phyloP scores from a whole-genome alignment of 2,888 invertebrate species.

The Andrena marginata region DNA sequence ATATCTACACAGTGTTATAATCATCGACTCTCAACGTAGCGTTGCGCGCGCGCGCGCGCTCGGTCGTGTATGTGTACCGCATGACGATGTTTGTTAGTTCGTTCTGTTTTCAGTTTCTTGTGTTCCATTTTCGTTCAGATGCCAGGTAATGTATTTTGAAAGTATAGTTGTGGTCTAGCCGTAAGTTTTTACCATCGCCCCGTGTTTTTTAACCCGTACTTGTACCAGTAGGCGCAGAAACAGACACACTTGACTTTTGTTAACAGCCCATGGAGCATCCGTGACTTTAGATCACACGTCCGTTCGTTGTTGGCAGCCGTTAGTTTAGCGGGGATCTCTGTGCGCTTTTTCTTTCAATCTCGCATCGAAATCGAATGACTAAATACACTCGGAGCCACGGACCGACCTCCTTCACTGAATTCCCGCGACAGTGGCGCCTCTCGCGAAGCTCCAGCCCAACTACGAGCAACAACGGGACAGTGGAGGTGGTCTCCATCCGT shows the following conservation, averaged over 20 bases:
- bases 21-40: constrained; percentile 17
- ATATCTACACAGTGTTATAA: neutral
- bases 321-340: constrained; percentile 24
- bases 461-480: too few species aligned
- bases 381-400: neutral
- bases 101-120: constrained; percentile 37
- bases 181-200: constrained; percentile 69
- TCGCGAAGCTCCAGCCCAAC: neutral
- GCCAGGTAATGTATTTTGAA: constrained; percentile 79
- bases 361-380: constrained; percentile 46
- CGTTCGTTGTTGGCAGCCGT: constrained; percentile 22
- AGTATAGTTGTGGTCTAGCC: constrained; percentile 74
- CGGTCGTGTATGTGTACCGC: constrained; percentile 46
- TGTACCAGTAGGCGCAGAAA: constrained; percentile 54
- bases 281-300: constrained; percentile 24
- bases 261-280: constrained; percentile 38
- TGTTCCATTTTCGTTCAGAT: constrained; percentile 39
- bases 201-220: constrained; percentile 51
- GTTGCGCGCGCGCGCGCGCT: constrained; percentile 39
- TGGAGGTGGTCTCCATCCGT: neutral
- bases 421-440: neutral
- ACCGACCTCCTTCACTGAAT: neutral
- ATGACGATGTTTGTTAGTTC: constrained; percentile 53
- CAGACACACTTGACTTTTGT: constrained; percentile 25
- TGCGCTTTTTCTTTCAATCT: constrained; percentile 9